These are phyloP conservation scores for Chrosomus eos DNA, from an alignment of 2,797 vertebrate genomes.

Conservation along the genomic window DNA sequence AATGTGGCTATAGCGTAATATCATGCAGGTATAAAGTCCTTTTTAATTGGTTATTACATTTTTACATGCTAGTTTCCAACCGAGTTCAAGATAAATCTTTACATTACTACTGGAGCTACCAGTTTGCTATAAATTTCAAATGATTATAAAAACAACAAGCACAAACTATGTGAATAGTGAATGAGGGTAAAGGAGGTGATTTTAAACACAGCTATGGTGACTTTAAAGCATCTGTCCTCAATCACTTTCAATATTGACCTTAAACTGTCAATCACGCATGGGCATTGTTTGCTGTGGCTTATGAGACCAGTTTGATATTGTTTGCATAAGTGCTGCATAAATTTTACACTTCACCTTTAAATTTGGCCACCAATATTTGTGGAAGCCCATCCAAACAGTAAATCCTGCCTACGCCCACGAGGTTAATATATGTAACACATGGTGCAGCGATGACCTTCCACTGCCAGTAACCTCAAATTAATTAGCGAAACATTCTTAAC, in stretches of 20 bases:
- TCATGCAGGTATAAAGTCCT: no score
- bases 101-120: no score
- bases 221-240: background rate
- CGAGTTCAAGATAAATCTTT: no score
- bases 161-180: no score
- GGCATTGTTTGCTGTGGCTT: background rate
- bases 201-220: background rate
- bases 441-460: background rate
- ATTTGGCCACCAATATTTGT: background rate
- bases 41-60: no score
- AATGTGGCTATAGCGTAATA: no score
- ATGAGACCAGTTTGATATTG: background rate
- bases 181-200: no score
- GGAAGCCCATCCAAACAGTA: background rate
- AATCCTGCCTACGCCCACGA: background rate
- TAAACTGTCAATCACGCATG: background rate
- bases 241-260: background rate
- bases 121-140: no score
- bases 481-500: constrained; percentile 22
- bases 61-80: no score
- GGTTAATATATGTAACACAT: background rate
- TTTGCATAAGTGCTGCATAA: background rate
- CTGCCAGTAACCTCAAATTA: background rate
- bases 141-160: no score
- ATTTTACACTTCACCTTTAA: background rate